phyloP scores from a whole-genome alignment of 2,113 vertebrate species.

The Ceuthmochares aereus region DNA sequence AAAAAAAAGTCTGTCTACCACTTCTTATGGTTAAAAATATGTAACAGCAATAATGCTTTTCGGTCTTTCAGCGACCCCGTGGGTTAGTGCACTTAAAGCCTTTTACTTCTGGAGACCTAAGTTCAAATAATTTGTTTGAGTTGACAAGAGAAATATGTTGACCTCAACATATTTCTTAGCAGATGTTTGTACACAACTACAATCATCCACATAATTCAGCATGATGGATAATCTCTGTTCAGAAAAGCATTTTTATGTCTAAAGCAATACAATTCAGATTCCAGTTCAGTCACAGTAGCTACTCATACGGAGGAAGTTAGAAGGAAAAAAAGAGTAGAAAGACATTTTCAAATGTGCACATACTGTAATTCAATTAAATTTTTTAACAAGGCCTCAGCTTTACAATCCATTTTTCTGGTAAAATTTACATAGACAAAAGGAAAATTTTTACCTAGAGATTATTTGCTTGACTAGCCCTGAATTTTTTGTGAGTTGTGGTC shows the following conservation, averaged over 20 bases:
- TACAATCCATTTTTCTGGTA: not conserved
- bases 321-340: not conserved
- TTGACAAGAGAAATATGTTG: not conserved
- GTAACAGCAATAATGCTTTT: not conserved
- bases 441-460: not conserved
- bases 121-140: not conserved
- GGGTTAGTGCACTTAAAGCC: not conserved
- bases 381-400: not conserved
- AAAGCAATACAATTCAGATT: not conserved
- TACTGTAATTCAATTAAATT: not conserved
- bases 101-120: not conserved
- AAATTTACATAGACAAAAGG: not conserved
- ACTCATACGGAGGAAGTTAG: not conserved
- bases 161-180: not conserved
- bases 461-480: not conserved
- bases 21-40: constrained; percentile 12
- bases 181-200: not conserved
- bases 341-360: not conserved
- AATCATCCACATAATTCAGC: not conserved
- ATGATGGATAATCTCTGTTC: not conserved
- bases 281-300: not conserved
- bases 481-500: not conserved
- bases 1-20: not conserved
- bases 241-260: not conserved
- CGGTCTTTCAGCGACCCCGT: not conserved